A percentile compares a stretch with the other conserved stretches of the same genome.
Conservation (phyloP, 92 coral and sea anemone genomes). For the Parazoanthus atlanticus region DNA sequence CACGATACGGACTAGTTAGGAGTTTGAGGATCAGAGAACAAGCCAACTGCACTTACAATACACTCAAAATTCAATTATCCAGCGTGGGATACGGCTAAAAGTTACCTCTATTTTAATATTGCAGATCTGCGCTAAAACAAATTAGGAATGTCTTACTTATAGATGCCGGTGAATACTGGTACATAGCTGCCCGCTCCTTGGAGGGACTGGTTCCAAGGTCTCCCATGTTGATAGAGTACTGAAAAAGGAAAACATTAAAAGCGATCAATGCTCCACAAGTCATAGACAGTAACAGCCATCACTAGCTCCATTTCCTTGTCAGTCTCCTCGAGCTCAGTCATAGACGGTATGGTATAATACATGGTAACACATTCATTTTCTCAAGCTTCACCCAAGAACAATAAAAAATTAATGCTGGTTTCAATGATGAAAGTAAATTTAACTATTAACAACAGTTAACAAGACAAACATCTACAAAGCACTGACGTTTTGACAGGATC, state of each 20-base stretch:
- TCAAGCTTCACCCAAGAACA: too few species aligned
- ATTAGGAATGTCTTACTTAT: slow-evolving; percentile 15
- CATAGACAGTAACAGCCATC: background rate
- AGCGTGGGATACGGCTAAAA: background rate
- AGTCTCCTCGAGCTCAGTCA: too few species aligned
- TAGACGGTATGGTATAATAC: too few species aligned
- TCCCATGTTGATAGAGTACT: slow-evolving; percentile 35
- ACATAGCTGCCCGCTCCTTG: slow-evolving; percentile 37
- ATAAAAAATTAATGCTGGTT: too few species aligned
- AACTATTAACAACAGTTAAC: too few species aligned
- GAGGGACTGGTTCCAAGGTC: slow-evolving; percentile 36
- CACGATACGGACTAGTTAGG: too few species aligned
- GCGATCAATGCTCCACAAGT: too few species aligned
- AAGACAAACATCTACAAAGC: too few species aligned
- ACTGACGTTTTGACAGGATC: too few species aligned
- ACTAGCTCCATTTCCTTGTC: background rate
- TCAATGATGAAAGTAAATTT: too few species aligned
- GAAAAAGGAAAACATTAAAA: background rate
- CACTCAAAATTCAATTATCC: background rate
- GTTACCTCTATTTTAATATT: background rate
- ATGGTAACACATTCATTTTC: too few species aligned
- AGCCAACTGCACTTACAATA: background rate
- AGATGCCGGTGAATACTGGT: slow-evolving; percentile 35
- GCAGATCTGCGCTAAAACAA: background rate
- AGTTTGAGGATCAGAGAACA: too few species aligned